Evolutionary conservation across 2,113 vertebrate species (phyloP), one percentile per base, ranked within the genome.

Genomic region (Tyrannus savana): DNA sequence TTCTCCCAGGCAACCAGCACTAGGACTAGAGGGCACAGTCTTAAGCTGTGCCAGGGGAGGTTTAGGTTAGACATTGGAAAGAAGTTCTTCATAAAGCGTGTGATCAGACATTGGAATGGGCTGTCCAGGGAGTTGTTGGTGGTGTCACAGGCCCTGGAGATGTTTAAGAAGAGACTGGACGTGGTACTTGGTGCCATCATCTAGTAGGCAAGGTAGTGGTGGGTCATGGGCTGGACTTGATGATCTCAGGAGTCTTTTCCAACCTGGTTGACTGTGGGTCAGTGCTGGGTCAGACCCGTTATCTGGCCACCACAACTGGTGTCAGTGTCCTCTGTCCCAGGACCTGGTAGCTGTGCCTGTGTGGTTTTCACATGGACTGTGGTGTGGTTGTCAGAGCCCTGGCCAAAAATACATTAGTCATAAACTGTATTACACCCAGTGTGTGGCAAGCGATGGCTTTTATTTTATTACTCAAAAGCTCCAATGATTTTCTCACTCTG

Each of bases 351-450:
- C 19, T 56, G 55, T 56, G 12, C 4, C 31, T 22, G 12, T 22
- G 31, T n/a, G 55, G 55, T 56, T n/a, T 56, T 14, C 31, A 56
- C 31, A 33, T 33, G 31, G 53, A 33, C 55, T n/a, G 55, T 21
- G 19, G 19, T 21, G 33, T 9, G 12, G 28, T n/a, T 56, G 31
- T 56, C 31, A 33, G 53, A 56, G 19, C 53, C 31, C 31, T 56
- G 31, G 31, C 19, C 31, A 56, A 33, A 56, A 56, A 56, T 21
- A 21, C 19, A 56, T 33, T 56, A 44, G 17, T 46, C 41, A 33
- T 9, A 13, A 60, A 6, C 2, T 5, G 28, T 21, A 2, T 44
- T 30, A 22, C 41, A 14, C 10, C 11, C 3, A 3, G 25, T 0
- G 1, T 10, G 5, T 59, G 33, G 31, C 18, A 18, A 60, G 35